These are phyloP conservation scores for Goniozus legneri DNA, from an alignment of 1,140 invertebrate genomes.

Conservation along the genomic window DNA sequence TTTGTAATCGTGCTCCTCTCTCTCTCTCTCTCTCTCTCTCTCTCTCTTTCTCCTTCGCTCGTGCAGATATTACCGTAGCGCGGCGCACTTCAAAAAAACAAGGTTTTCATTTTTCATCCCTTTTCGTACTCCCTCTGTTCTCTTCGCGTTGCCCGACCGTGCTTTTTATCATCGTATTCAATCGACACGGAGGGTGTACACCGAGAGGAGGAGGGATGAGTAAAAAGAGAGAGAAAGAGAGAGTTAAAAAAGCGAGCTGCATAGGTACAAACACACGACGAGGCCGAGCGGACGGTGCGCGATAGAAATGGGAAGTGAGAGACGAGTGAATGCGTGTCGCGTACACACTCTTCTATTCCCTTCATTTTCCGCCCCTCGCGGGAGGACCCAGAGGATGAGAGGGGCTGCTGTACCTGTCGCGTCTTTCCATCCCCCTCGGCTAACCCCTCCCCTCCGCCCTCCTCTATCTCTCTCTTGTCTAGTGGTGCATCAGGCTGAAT, in stretches of 20 bases:
- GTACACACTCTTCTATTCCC: constrained; percentile 11
- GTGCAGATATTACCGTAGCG: too few relatives aligned
- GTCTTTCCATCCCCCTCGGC: background rate
- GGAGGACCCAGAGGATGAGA: too few relatives aligned
- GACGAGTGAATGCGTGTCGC: constrained; percentile 14
- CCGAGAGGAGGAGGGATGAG: constrained; percentile 5
- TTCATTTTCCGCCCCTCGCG: constrained; percentile 8
- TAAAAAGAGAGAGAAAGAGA: constrained; percentile 5
- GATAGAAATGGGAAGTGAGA: background rate
- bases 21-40: too few relatives aligned
- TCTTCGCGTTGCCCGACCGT: too few relatives aligned
- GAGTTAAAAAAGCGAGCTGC: background rate
- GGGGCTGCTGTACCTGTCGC: too few relatives aligned
- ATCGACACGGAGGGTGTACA: constrained; percentile 32
- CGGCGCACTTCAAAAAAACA: constrained; percentile 38
- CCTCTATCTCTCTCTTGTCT: constrained; percentile 40
- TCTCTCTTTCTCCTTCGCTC: constrained; percentile 33
- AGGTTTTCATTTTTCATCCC: constrained; percentile 53
- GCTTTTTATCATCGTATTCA: constrained; percentile 52
- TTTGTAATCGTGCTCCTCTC: too few relatives aligned
- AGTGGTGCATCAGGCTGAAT: constrained; percentile 48
- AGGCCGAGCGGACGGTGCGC: background rate
- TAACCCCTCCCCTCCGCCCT: too few relatives aligned
- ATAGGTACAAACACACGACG: too few relatives aligned
- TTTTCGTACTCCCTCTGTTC: too few relatives aligned